A percentile compares a stretch with the other conserved stretches of the same genome.
Evolutionary conservation across 2,113 vertebrate genomes (phyloP).

Genomic region (Parus major): DNA sequence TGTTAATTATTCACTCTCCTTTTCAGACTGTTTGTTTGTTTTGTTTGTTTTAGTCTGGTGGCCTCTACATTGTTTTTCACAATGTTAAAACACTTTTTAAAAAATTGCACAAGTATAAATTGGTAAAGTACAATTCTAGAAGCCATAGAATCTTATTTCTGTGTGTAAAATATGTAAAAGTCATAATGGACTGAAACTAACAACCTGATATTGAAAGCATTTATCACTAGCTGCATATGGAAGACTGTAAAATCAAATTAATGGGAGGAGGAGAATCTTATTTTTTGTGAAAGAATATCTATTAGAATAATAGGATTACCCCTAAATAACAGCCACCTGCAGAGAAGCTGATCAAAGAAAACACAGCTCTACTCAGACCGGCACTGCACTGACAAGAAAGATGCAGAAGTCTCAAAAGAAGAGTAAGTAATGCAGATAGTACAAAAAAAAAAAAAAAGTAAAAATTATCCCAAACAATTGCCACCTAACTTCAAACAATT

Average conservation of each 20-base stretch:
- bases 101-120: not conserved
- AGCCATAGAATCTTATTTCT: not conserved
- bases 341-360: not conserved
- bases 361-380: not conserved
- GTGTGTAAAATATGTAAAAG: not conserved
- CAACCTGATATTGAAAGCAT: not conserved
- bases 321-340: not conserved
- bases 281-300: not conserved
- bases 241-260: not conserved
- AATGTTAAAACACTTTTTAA: not conserved
- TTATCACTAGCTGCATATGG: not conserved
- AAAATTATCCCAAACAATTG: not conserved
- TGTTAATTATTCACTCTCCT: not conserved
- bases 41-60: not conserved
- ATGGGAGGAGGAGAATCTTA: not conserved
- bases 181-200: not conserved
- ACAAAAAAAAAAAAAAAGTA: not conserved
- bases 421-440: not conserved
- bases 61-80: not conserved
- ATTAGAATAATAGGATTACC: not conserved
- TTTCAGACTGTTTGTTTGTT: not conserved
- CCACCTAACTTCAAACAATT: not conserved
- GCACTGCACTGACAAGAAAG: not conserved
- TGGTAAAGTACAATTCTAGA: not conserved
- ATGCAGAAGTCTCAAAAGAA: not conserved